Evolutionary conservation across 2,797 vertebrate genomes (phyloP).

Genomic region (Sternotherus odoratus): DNA sequence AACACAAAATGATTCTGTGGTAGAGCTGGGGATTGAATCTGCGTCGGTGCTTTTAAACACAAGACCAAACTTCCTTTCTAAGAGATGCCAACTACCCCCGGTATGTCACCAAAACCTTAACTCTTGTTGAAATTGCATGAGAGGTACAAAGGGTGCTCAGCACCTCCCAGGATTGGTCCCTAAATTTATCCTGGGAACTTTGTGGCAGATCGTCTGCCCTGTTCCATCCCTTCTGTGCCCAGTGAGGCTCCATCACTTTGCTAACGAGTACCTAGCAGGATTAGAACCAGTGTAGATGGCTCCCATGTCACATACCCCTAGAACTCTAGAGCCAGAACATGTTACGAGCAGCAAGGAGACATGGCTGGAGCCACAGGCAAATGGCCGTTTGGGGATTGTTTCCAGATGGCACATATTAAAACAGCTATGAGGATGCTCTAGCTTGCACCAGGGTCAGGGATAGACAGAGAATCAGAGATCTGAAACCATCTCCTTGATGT

Average conservation of each 20-base stretch:
- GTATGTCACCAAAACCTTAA: not conserved
- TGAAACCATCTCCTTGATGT: accelerated
- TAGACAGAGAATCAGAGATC: not conserved
- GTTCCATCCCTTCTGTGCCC: not conserved
- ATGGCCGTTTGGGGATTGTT: not conserved
- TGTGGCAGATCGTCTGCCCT: not conserved
- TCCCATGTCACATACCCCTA: not conserved
- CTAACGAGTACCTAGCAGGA: not conserved
- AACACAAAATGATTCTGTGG: accelerated
- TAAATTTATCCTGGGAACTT: not conserved
- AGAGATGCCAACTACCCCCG: not conserved
- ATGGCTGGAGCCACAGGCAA: not conserved
- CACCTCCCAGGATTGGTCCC: not conserved
- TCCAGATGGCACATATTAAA: not conserved
- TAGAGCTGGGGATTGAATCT: not conserved
- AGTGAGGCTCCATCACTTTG: not conserved
- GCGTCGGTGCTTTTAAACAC: not conserved
- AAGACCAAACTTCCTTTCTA: not conserved
- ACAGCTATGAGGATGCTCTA: not conserved
- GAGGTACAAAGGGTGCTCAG: not conserved
- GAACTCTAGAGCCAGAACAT: not conserved
- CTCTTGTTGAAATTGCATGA: not conserved
- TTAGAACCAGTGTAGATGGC: not conserved
- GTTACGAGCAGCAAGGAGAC: not conserved
- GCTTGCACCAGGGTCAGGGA: not conserved